A percentile compares a stretch with the other conserved stretches of the same genome.
phyloP scores from a whole-genome alignment of 2,888 invertebrate species.

The Corbicula japonica region DNA sequence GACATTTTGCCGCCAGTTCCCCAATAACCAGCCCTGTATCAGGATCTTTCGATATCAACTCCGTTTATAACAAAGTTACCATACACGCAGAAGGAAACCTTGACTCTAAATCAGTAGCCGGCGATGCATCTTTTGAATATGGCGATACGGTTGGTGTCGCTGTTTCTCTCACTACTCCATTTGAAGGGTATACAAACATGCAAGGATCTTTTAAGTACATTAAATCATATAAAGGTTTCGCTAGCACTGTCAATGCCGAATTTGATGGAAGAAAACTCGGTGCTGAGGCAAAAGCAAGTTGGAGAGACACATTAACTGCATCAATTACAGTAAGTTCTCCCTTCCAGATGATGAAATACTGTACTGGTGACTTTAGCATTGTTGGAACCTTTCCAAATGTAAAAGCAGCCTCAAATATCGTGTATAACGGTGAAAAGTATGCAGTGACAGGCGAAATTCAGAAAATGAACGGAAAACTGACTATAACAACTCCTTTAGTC shows the following conservation, averaged over 20 bases:
- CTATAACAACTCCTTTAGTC: slow-evolving; percentile 24
- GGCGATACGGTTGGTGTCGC: slow-evolving; percentile 6
- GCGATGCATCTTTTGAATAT: neutral
- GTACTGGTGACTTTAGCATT: neutral
- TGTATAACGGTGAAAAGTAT: slow-evolving; percentile 6
- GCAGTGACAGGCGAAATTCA: slow-evolving; percentile 18
- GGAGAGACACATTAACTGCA: slow-evolving; percentile 7
- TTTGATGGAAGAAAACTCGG: neutral
- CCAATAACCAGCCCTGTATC: slow-evolving; percentile 20
- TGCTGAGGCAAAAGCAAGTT: slow-evolving; percentile 6
- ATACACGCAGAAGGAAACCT: slow-evolving; percentile 6
- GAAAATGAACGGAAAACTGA: slow-evolving; percentile 14
- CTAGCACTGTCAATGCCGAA: neutral
- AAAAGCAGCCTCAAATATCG: slow-evolving; percentile 4
- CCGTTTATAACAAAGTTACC: neutral
- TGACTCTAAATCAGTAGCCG: slow-evolving; percentile 1
- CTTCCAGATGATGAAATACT: slow-evolving; percentile 10
- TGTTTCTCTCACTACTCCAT: slow-evolving; percentile 19
- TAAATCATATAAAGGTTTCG: slow-evolving; percentile 3
- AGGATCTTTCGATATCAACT: slow-evolving; percentile 4
- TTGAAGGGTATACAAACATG: slow-evolving; percentile 23
- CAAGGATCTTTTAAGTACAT: neutral
- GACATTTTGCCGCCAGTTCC: slow-evolving; percentile 3
- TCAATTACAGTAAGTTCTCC: neutral
- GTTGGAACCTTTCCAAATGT: slow-evolving; percentile 23